phyloP scores from a whole-genome alignment of 2,113 vertebrate species.

The Deroptyus accipitrinus region DNA sequence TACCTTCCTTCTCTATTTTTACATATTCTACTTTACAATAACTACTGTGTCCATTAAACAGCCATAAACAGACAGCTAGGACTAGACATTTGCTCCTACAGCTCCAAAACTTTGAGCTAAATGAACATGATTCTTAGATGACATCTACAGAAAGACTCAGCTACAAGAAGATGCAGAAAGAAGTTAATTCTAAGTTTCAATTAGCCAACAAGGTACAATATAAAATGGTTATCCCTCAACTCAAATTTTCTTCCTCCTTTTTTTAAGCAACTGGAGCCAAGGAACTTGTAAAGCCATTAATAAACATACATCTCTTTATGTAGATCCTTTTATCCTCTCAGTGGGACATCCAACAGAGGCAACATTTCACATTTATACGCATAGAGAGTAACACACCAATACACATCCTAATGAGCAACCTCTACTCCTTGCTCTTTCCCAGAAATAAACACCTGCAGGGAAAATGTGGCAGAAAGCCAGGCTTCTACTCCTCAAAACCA shows the following conservation, averaged over 20 bases:
- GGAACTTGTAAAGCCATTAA: conserved; percentile 20
- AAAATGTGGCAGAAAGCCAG: conserved; percentile 20
- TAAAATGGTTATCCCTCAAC: neutral
- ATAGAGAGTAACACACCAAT: neutral
- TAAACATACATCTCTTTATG: conserved; percentile 20
- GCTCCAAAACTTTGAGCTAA: neutral
- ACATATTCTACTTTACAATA: neutral
- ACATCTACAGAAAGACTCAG: neutral
- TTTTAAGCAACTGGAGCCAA: neutral
- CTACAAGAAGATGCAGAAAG: neutral
- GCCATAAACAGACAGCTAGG: neutral
- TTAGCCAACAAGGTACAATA: neutral
- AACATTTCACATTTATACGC: neutral
- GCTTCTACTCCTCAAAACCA: neutral
- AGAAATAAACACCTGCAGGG: conserved; percentile 13
- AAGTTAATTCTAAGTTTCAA: neutral
- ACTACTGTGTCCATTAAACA: neutral
- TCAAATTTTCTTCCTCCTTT: neutral
- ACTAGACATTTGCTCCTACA: neutral
- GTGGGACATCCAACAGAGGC: conserved; percentile 15
- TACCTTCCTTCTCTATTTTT: neutral
- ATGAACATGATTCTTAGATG: neutral
- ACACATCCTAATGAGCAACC: conserved; percentile 2
- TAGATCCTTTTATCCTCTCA: conserved; percentile 24
- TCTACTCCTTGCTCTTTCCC: neutral